Base-by-base conservation (phyloP, 2,113 vertebrate genomes). In the Piprites chloris region DNA sequence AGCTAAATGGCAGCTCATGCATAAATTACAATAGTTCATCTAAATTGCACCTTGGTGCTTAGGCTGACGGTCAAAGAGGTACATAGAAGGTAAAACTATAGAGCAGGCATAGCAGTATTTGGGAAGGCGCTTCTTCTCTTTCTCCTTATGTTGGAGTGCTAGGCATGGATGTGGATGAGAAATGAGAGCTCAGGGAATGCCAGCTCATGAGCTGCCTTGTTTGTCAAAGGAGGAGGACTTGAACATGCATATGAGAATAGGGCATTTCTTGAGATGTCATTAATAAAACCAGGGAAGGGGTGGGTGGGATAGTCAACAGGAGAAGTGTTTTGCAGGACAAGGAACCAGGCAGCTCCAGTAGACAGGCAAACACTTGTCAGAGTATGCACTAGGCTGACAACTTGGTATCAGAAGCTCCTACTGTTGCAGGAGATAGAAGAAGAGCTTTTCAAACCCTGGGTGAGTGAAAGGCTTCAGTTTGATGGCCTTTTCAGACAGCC, bases 271-370 rank as follows among this genome's bases (percentile, higher is more conserved):
- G 90, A 96, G 33, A 62, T 95, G 91, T 87, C 28, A 47, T 90
- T 96, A 93, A 84, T 89, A 92, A 89, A 91, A 95, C 44, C 30
- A 46, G 37, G 33, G 75, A 92, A 83, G 76, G 32, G 19, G 63
- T 49, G 21, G 63, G 47, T 47, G 20, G 26, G 47, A 23, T 30
- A 83, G n/a, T 68, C 42, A 6, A 27, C 37, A 72, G 61, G 81
- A 92, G 76, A 91, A 58, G 33, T 76, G 69, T 77, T 79, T 94
- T 23, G 2, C 19, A 23, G 33, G 27, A 33, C 77, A 66, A 16
- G 33, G 94, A 97, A 87, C 84, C 93, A 89, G 81, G 87, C 79
- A 97, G 90, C 89, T 89, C 46, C 93, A 75, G 56, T 23, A 91
- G 42, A 12, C 4, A 75, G 89, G 62, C 78, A 85, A 86, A 72